These are phyloP conservation scores for Drosophila rhopaloa DNA, from an alignment of 1,140 invertebrate species.

Conservation along the genomic window DNA sequence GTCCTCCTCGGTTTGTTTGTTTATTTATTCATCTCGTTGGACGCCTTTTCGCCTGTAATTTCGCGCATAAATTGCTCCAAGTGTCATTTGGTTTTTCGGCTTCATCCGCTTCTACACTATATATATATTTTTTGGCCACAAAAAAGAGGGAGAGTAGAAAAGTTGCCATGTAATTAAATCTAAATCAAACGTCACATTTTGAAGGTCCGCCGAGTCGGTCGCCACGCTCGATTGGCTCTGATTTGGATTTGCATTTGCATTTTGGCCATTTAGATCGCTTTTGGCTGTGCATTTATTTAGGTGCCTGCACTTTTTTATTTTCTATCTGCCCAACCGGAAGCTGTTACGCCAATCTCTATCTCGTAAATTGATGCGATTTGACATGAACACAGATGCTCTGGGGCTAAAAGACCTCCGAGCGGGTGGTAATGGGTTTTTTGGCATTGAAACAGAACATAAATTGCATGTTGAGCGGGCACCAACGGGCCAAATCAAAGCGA, in stretches of 20 bases:
- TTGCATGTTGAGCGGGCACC: slow-evolving; percentile 11
- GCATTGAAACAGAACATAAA: slow-evolving; percentile 63
- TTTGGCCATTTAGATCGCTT: slow-evolving; percentile 38
- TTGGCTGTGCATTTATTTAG: slow-evolving; percentile 46
- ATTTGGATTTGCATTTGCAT: slow-evolving; percentile 52
- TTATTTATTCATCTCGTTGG: slow-evolving; percentile 58
- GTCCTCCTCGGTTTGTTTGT: slow-evolving; percentile 65
- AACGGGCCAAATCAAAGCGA: slow-evolving; percentile 25
- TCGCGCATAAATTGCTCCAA: slow-evolving; percentile 76
- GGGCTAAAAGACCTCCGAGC: slow-evolving; percentile 27
- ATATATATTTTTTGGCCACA: slow-evolving; percentile 40
- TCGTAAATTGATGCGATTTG: slow-evolving; percentile 75
- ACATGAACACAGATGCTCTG: slow-evolving; percentile 58
- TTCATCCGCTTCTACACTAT: slow-evolving; percentile 25
- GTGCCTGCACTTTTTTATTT: slow-evolving; percentile 28
- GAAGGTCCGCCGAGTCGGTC: slow-evolving; percentile 61
- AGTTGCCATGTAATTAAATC: slow-evolving; percentile 81
- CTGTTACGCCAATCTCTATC: slow-evolving; percentile 73
- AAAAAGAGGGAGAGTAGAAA: slow-evolving; percentile 30
- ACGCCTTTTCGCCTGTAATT: slow-evolving; percentile 75
- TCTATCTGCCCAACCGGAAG: slow-evolving; percentile 61
- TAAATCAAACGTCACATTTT: slow-evolving; percentile 82
- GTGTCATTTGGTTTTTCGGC: slow-evolving; percentile 50
- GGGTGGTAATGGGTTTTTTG: slow-evolving; percentile 77
- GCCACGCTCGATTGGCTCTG: slow-evolving; percentile 78